Evolutionary conservation across 2,113 vertebrate genomes (phyloP), one percentile per base, ranked within the genome.

Genomic region (Eurypyga helias): DNA sequence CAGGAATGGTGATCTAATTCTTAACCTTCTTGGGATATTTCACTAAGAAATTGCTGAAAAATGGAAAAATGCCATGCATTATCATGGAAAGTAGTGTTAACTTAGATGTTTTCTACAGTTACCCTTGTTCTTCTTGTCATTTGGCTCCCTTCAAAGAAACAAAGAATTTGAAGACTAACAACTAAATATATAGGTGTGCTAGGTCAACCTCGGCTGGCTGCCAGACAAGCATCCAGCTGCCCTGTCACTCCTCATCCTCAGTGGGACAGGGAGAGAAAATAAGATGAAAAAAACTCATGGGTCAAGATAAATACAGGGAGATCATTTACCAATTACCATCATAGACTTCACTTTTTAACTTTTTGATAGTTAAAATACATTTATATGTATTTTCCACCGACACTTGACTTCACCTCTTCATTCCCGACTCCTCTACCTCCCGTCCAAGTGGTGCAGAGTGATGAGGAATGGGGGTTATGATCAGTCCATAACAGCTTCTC

Each of bases 391-490:
- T n/a, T n/a, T 67, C 31, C 5, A 11, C 5, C 12, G 14, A 34
- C 13, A 8, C 13, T 36, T 86, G 62, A 54, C 16, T 49, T 49
- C 5, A 26, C 4, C 79, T 10, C 20, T 70, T 75, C 26, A 5
- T 36, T 67, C 15, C 45, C 41, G 18, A 17, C 6, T 62, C 5
- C 28, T 82, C 13, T 38, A 7, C 9, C 23, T 71, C 11, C 4
- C 5, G 0, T 1, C 9, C 0, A 1, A 58, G 13, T 7, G 24
- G 11, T 48, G 5, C 8, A 54, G n/a, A 4, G 3, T 7, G 34
- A 69, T 31, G 12, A 0, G 3, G 13, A 41, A 24, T 26, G 10
- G 49, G 4, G 7, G 1, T 2, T 72, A 7, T 25, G 33, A 29
- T 87, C 38, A 36, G 17, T 28, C 17, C 6, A 1, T 36, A 65